Evolutionary conservation across 2,113 vertebrate species (phyloP).

Genomic region (Hemicordylus capensis): DNA sequence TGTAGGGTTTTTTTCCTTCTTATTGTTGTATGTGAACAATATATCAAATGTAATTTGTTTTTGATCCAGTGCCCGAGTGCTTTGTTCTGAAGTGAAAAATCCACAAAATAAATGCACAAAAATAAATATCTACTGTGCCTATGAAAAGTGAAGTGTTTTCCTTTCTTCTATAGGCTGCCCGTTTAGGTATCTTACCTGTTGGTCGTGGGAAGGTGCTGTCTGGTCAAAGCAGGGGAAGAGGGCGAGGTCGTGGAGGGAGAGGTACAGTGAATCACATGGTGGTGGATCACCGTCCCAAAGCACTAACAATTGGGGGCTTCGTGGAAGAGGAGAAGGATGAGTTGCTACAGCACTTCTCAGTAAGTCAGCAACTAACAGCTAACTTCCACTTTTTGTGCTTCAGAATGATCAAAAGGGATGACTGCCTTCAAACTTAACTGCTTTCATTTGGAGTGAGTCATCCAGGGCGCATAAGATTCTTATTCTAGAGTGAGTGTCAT

Average conservation of each 20-base stretch:
- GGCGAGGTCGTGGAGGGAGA: conserved; percentile 85
- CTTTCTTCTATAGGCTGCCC: conserved; percentile 81
- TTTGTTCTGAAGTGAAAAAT: too few species aligned
- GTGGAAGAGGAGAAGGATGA: conserved; percentile 94
- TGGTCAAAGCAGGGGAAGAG: conserved; percentile 78
- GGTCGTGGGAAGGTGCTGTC: conserved; percentile 84
- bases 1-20: too few species aligned
- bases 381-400: accelerated
- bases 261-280: conserved; percentile 91
- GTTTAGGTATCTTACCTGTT: conserved; percentile 87
- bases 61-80: too few species aligned
- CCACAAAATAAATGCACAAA: too few species aligned
- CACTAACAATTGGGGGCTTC: conserved; percentile 88
- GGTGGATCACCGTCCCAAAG: conserved; percentile 94
- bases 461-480: too few species aligned
- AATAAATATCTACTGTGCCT: too few species aligned
- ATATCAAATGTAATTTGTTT: too few species aligned
- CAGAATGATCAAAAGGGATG: not conserved
- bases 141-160: not conserved
- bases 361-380: conserved; percentile 71
- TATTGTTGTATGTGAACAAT: too few species aligned
- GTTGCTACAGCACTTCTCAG: conserved; percentile 93
- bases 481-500: not conserved
- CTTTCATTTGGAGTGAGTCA: not conserved
- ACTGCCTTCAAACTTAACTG: not conserved